Evolutionary conservation across 2,888 invertebrate genomes (phyloP).

Genomic region (Apomyelois bistriatella): DNA sequence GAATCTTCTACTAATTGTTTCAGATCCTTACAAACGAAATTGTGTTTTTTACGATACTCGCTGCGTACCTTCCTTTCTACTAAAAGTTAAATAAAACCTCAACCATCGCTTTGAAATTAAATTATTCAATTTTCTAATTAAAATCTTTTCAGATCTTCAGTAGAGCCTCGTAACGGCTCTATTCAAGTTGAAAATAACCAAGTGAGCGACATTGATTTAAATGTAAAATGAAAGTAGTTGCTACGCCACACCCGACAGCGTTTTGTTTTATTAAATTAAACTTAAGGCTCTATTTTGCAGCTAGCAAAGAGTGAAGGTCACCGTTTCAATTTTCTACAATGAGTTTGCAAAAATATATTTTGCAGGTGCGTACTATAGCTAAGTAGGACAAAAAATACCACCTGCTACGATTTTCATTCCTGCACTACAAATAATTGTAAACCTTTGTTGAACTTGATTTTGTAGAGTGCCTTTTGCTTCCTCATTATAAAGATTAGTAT

Average conservation of each 20-base stretch:
- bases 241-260: constrained; percentile 18
- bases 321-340: constrained; percentile 42
- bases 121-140: neutral
- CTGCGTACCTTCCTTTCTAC: too few species aligned
- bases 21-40: too few species aligned
- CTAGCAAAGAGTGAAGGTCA: constrained; percentile 43
- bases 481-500: too few species aligned
- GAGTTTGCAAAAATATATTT: constrained; percentile 36
- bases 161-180: constrained; percentile 3
- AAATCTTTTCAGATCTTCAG: neutral
- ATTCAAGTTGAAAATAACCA: constrained; percentile 6
- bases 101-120: too few species aligned
- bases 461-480: too few species aligned
- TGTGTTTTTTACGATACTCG: too few species aligned
- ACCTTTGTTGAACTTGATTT: too few species aligned
- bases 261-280: constrained; percentile 35
- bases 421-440: too few species aligned
- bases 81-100: too few species aligned
- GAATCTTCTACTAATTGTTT: too few species aligned
- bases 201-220: constrained; percentile 40
- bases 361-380: neutral
- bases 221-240: constrained; percentile 42
- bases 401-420: neutral
- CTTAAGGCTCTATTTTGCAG: constrained; percentile 29
- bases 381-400: neutral